Evolutionary conservation across 2,888 invertebrate species (phyloP).

Genomic region (Diloba caeruleocephala): DNA sequence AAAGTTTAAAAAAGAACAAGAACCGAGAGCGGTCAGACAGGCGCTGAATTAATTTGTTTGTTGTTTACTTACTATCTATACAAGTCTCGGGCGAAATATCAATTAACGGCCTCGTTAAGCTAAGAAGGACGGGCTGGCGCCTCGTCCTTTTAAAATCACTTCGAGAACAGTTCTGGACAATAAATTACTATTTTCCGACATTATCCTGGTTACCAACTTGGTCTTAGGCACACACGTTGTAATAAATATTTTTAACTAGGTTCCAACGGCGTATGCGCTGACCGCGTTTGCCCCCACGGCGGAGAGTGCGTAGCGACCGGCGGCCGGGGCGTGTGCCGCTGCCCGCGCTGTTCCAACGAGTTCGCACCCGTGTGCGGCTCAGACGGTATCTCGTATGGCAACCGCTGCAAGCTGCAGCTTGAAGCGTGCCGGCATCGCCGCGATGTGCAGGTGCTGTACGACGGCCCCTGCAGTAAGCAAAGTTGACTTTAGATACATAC

Average conservation of each 20-base stretch:
- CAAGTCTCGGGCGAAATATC: too few relatives aligned
- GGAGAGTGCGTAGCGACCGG: constrained; percentile 91
- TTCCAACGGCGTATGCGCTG: constrained; percentile 91
- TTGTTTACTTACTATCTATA: too few relatives aligned
- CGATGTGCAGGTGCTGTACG: constrained; percentile 93
- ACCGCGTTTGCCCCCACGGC: constrained; percentile 93
- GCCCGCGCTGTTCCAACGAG: constrained; percentile 95
- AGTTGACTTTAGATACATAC: background rate
- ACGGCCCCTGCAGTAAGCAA: constrained; percentile 95
- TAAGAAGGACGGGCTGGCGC: too few relatives aligned
- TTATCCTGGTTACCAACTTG: background rate
- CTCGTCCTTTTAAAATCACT: too few relatives aligned
- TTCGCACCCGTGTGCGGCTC: constrained; percentile 96
- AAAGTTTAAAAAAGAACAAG: too few relatives aligned
- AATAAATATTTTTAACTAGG: constrained; percentile 70
- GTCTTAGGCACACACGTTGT: background rate
- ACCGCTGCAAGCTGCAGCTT: constrained; percentile 94
- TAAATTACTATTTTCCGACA: background rate
- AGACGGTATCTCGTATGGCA: constrained; percentile 95
- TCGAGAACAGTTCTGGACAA: too few relatives aligned
- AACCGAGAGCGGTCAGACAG: too few relatives aligned
- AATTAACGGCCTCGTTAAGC: too few relatives aligned
- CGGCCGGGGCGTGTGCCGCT: constrained; percentile 94
- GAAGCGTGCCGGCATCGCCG: constrained; percentile 94
- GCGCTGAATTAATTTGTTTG: too few relatives aligned